A percentile compares a stretch with the other conserved stretches of the same genome.
Evolutionary conservation across 2,888 invertebrate species (phyloP).

Genomic region (Torymus aiolomorphi): DNA sequence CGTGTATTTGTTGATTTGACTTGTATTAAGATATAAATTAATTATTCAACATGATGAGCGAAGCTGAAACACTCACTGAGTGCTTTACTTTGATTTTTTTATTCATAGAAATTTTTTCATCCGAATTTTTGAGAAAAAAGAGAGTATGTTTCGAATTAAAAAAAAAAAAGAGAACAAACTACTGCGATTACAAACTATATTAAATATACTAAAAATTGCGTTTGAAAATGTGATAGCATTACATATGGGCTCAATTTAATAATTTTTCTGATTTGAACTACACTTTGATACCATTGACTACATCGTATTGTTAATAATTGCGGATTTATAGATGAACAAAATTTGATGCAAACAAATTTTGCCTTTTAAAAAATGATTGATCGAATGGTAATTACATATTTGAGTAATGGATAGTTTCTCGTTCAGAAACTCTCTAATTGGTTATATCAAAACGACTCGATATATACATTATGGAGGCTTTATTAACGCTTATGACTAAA

Average conservation of each 20-base stretch:
- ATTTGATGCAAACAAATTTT: slow-evolving; percentile 53
- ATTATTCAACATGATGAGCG: slow-evolving; percentile 38
- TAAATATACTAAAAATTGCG: slow-evolving; percentile 52
- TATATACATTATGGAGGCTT: slow-evolving; percentile 54
- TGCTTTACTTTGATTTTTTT: slow-evolving; percentile 32
- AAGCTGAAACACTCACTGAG: slow-evolving; percentile 18
- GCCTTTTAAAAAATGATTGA: slow-evolving; percentile 53
- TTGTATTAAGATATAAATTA: slow-evolving; percentile 56
- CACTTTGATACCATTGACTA: slow-evolving; percentile 59
- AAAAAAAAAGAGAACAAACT: slow-evolving; percentile 40
- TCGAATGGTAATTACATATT: slow-evolving; percentile 54
- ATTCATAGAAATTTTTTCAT: slow-evolving; percentile 50
- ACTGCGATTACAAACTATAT: slow-evolving; percentile 51
- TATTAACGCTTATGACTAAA: slow-evolving; percentile 56
- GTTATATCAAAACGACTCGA: slow-evolving; percentile 32
- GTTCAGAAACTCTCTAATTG: slow-evolving; percentile 43
- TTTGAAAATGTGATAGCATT: slow-evolving; percentile 57
- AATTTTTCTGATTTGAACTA: slow-evolving; percentile 49
- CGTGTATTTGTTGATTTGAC: slow-evolving; percentile 57
- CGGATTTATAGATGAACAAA: slow-evolving; percentile 54
- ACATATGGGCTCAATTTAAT: slow-evolving; percentile 52
- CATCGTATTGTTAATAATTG: slow-evolving; percentile 56
- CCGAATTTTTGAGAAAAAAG: slow-evolving; percentile 19
- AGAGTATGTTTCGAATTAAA: slow-evolving; percentile 37
- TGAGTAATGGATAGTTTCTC: slow-evolving; percentile 44